Percentiles rank a stretch among this genome's conserved stretches.
Evolutionary conservation across 2,113 vertebrate genomes (phyloP).

Genomic region (Hippocampus abdominalis): DNA sequence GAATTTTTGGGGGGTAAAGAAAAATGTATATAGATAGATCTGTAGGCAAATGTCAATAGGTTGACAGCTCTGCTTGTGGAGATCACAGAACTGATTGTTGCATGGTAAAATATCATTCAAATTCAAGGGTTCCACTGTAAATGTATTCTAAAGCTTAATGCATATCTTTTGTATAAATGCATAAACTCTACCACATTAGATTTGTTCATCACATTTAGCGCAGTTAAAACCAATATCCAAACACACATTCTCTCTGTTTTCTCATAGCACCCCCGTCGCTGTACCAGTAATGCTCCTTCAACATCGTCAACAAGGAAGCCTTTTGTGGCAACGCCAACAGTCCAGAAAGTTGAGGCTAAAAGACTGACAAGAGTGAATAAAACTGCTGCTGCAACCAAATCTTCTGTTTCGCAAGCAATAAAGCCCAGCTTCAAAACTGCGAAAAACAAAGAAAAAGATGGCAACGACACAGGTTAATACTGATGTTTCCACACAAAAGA

Average conservation of each 20-base stretch:
- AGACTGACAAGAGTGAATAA: constrained; percentile 4
- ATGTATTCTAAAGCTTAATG: background rate
- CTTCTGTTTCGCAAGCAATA: constrained; percentile 3
- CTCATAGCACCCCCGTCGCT: constrained; percentile 11
- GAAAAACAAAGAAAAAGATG: constrained; percentile 20
- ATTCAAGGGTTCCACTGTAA: background rate
- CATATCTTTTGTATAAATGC: background rate
- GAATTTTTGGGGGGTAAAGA: too few species aligned
- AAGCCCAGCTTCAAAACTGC: constrained; percentile 14
- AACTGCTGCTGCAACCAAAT: constrained; percentile 20
- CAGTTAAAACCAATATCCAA: background rate
- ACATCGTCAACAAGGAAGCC: constrained; percentile 29
- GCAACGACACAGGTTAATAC: constrained; percentile 28
- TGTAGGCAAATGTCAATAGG: too few species aligned
- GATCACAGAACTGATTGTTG: too few species aligned
- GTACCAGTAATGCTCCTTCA: constrained; percentile 3
- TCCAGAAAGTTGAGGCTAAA: constrained; percentile 17
- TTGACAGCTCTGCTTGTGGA: too few species aligned
- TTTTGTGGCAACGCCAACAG: constrained; percentile 15
- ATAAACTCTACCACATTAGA: background rate
- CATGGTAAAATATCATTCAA: background rate
- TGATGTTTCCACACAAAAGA: background rate
- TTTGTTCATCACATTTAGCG: background rate
- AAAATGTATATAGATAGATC: too few species aligned
- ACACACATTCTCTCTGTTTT: background rate